phyloP scores from a whole-genome alignment of 2,888 invertebrate species.

The Xestia xanthographa region DNA sequence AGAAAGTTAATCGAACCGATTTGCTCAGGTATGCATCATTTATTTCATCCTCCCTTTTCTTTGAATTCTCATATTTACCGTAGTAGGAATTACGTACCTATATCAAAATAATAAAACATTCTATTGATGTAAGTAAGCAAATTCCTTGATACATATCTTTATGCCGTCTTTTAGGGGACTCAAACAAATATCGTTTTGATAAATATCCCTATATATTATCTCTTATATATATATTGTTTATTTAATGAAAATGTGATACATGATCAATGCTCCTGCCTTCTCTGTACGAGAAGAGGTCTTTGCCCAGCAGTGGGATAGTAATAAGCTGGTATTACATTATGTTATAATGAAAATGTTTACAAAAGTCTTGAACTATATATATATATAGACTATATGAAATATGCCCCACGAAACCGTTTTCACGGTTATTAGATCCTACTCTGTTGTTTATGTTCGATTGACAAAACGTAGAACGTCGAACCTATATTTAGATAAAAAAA shows the following conservation, averaged over 20 bases:
- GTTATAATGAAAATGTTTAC: not conserved
- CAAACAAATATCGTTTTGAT: slow-evolving; percentile 3
- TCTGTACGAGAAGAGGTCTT: too few relatives aligned
- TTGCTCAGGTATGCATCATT: slow-evolving; percentile 45
- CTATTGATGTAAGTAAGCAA: slow-evolving; percentile 35
- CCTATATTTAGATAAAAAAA: not conserved
- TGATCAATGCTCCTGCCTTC: too few relatives aligned
- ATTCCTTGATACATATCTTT: slow-evolving; percentile 25
- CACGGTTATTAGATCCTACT: not conserved
- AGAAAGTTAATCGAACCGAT: slow-evolving; percentile 61
- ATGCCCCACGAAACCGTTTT: not conserved
- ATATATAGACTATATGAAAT: too few relatives aligned
- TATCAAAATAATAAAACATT: slow-evolving; percentile 47
- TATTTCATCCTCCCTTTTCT: slow-evolving; percentile 35
- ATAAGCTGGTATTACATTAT: too few relatives aligned
- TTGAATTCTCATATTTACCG: slow-evolving; percentile 35
- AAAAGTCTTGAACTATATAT: not conserved
- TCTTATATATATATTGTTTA: not conserved
- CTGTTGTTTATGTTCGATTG: not conserved
- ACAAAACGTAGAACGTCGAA: not conserved
- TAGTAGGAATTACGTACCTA: slow-evolving; percentile 13
- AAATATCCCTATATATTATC: not conserved
- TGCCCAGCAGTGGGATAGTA: too few relatives aligned
- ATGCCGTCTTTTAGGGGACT: slow-evolving; percentile 6
- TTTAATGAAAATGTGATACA: not conserved